Evolutionary conservation across 2,797 vertebrate genomes (phyloP).

Genomic region (Hypotaenidia philippensis): DNA sequence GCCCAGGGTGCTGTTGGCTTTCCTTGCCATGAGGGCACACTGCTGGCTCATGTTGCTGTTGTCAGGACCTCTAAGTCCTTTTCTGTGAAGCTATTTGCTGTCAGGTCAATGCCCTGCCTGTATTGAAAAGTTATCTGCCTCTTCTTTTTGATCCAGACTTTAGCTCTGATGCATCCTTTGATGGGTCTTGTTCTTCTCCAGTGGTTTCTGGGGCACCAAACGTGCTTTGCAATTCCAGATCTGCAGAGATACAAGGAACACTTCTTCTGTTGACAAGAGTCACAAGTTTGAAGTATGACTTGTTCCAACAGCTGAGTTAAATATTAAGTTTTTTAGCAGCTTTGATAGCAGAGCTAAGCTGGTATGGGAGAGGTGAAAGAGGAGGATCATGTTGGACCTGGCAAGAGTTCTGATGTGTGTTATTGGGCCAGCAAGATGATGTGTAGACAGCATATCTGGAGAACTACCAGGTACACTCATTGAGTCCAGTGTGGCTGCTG

Average conservation of each 20-base stretch:
- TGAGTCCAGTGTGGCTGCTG: background rate
- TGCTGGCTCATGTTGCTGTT: background rate
- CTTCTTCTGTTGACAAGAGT: background rate
- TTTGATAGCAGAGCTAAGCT: background rate
- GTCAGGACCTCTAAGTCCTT: background rate
- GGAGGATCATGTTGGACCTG: background rate
- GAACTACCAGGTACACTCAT: background rate
- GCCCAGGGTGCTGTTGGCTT: background rate
- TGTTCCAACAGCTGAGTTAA: background rate
- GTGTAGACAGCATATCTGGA: background rate
- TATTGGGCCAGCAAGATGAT: background rate
- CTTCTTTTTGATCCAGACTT: background rate
- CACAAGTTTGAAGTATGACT: background rate
- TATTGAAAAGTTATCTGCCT: background rate
- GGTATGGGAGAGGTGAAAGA: background rate
- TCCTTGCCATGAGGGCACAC: background rate
- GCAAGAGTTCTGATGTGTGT: background rate
- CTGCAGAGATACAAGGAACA: background rate
- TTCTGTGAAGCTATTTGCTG: background rate
- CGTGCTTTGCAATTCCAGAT: background rate
- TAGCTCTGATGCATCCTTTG: background rate
- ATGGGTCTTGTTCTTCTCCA: background rate
- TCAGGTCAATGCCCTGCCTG: background rate
- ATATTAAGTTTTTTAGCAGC: background rate
- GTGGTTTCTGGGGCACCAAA: background rate